A percentile compares a stretch with the other conserved stretches of the same genome.
phyloP scores from a whole-genome alignment of 2,113 vertebrate genomes.

The Reinhardtius hippoglossoides region DNA sequence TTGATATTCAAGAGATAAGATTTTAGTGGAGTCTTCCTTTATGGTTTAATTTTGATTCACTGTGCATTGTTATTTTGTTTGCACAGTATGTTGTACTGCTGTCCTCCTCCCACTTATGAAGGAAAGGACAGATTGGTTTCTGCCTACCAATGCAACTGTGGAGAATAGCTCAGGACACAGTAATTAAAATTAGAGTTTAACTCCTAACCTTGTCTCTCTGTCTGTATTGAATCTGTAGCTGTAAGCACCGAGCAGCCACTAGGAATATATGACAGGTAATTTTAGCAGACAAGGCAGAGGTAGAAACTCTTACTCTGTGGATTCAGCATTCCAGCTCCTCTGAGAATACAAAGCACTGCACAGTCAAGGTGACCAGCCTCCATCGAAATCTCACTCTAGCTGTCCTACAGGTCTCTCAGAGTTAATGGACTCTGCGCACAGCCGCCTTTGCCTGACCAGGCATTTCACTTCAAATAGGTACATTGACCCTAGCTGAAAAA shows the following conservation, averaged over 20 bases:
- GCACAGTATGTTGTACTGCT: slow-evolving; percentile 6
- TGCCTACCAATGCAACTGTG: slow-evolving; percentile 47
- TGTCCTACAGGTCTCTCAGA: slow-evolving; percentile 11
- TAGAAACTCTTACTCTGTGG: slow-evolving; percentile 37
- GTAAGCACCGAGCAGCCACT: slow-evolving; percentile 39
- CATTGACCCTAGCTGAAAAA: slow-evolving; percentile 26
- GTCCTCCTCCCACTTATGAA: slow-evolving; percentile 11
- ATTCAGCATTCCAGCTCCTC: slow-evolving; percentile 46
- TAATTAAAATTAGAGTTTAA: slow-evolving; percentile 58
- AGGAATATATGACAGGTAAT: slow-evolving; percentile 54
- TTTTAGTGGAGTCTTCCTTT: background rate
- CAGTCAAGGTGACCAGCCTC: slow-evolving; percentile 59
- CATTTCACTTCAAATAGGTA: slow-evolving; percentile 24
- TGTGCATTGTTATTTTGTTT: slow-evolving; percentile 14
- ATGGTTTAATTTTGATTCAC: slow-evolving; percentile 8
- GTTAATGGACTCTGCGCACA: slow-evolving; percentile 45
- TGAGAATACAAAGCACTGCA: slow-evolving; percentile 5
- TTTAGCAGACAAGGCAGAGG: slow-evolving; percentile 42
- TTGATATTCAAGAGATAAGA: background rate
- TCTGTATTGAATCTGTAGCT: slow-evolving; percentile 47
- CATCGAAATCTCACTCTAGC: slow-evolving; percentile 15
- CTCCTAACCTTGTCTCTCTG: slow-evolving; percentile 46
- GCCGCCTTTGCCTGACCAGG: slow-evolving; percentile 5
- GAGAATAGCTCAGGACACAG: slow-evolving; percentile 2
- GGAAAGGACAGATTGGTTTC: slow-evolving; percentile 32